These are phyloP conservation scores for Drosophila punjabiensis DNA, from an alignment of 1,140 invertebrate species.

Conservation along the genomic window DNA sequence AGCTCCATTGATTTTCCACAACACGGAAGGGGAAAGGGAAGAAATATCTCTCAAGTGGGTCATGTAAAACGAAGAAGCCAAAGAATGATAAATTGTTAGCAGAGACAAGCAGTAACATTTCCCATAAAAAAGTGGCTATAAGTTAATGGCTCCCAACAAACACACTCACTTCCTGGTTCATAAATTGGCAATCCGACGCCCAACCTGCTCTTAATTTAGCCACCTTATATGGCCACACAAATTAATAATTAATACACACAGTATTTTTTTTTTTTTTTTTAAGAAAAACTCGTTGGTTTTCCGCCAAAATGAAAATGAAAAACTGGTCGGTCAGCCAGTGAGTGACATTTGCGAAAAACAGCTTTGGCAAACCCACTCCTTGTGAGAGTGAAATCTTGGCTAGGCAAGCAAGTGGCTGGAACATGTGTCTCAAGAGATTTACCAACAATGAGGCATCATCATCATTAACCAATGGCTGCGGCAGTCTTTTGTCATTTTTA, in stretches of 20 bases:
- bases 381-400: constrained; percentile 72
- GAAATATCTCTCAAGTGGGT: constrained; percentile 58
- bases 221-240: constrained; percentile 35
- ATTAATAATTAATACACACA: constrained; percentile 61
- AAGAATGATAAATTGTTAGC: constrained; percentile 33
- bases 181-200: constrained; percentile 11
- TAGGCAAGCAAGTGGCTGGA: constrained; percentile 67
- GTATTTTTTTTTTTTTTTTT: neutral
- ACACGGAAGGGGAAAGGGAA: constrained; percentile 20
- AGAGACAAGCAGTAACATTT: neutral
- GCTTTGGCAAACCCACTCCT: constrained; percentile 38
- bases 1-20: constrained; percentile 75
- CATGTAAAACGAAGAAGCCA: constrained; percentile 47
- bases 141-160: neutral
- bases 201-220: constrained; percentile 43
- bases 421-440: constrained; percentile 72
- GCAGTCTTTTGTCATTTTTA: constrained; percentile 73
- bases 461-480: constrained; percentile 60
- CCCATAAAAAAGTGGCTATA: constrained; percentile 3
- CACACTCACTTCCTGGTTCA: constrained; percentile 46
- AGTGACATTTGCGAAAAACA: constrained; percentile 67
- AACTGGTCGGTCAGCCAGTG: constrained; percentile 64
- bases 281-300: constrained; percentile 55
- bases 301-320: constrained; percentile 73
- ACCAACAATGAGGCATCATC: constrained; percentile 49